A percentile compares a stretch with the other conserved stretches of the same genome.
Conservation (phyloP, 2,797 vertebrate species). For the Otolemur crassicaudatus region DNA sequence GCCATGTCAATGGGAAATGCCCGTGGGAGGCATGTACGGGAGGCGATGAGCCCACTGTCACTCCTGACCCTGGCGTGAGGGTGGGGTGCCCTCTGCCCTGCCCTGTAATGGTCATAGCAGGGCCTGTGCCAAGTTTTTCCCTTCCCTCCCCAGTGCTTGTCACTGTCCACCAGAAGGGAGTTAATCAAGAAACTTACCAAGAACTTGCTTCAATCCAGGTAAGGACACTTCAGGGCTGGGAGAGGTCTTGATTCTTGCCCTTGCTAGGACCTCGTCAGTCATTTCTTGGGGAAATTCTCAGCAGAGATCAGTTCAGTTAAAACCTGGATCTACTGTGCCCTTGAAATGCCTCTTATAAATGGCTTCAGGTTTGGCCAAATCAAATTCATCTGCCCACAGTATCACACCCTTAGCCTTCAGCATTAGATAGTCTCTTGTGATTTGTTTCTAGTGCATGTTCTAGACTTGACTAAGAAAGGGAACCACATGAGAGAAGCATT, state of each 20-base stretch:
- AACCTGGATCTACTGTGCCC: not conserved
- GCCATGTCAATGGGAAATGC: not conserved
- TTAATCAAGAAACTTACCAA: slow-evolving; percentile 47
- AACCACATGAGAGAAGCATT: not conserved
- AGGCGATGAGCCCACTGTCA: not conserved
- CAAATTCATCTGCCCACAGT: not conserved
- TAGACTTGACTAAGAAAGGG: not conserved
- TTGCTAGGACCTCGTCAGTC: not conserved
- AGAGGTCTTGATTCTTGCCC: not conserved
- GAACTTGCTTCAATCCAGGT: slow-evolving; percentile 48
- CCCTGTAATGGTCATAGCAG: not conserved
- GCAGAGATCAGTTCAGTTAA: not conserved
- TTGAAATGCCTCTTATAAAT: not conserved
- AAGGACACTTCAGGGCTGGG: not conserved
- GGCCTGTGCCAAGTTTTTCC: not conserved
- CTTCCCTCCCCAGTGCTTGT: slow-evolving; percentile 38
- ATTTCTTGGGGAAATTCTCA: not conserved
- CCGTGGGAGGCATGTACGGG: too few relatives aligned
- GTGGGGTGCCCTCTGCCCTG: not conserved
- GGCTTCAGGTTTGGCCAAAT: not conserved
- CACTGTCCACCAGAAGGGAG: slow-evolving; percentile 66
- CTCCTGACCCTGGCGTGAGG: not conserved
- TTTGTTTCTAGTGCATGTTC: not conserved
- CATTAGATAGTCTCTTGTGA: not conserved
- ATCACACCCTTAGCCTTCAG: not conserved